Conservation (phyloP, 2,113 vertebrate genomes). For the Camelus dromedarius region DNA sequence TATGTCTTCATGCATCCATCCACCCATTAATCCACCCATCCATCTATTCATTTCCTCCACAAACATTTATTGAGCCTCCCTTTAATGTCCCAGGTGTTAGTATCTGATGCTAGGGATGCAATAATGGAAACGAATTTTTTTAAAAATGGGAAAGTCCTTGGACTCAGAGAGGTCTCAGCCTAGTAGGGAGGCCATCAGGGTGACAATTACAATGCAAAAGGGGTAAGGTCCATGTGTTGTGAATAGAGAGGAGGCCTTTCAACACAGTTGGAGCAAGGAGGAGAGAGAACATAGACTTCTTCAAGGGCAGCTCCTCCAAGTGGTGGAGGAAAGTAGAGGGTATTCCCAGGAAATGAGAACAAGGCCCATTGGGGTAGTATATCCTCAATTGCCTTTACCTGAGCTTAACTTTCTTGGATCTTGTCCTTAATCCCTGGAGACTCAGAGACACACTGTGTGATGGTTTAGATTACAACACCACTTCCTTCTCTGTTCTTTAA, state of each 20-base stretch:
- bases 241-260: background rate
- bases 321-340: background rate
- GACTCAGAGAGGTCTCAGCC: background rate
- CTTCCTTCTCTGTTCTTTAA: background rate
- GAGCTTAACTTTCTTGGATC: background rate
- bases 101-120: background rate
- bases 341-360: background rate
- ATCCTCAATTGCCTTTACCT: background rate
- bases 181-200: background rate
- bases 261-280: background rate
- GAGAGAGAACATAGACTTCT: background rate
- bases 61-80: background rate
- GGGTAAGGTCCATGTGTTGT: background rate
- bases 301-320: background rate
- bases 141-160: background rate
- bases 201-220: background rate
- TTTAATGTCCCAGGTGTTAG: background rate
- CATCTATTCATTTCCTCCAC: background rate
- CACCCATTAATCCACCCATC: background rate
- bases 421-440: background rate
- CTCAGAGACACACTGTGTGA: background rate
- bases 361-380: background rate
- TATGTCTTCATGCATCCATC: background rate
- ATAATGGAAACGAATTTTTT: background rate
- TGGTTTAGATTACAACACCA: background rate